phyloP scores from a whole-genome alignment of 2,888 invertebrate genomes.

The Adelphocoris suturalis region DNA sequence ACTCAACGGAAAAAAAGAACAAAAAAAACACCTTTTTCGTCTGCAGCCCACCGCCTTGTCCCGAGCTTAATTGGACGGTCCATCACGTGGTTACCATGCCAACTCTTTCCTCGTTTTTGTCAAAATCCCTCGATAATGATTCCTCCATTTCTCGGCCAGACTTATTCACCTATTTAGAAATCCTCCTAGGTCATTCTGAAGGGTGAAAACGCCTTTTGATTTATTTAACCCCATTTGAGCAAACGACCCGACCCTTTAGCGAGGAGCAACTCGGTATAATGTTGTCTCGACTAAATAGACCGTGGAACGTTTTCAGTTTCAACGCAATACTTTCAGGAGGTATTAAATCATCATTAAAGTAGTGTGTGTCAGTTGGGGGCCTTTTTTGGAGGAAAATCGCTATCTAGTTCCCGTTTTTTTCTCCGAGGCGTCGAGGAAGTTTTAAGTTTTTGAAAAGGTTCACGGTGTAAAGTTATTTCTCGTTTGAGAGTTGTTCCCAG shows the following conservation, averaged over 20 bases:
- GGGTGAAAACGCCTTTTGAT: constrained; percentile 35
- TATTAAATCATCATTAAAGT: constrained; percentile 34
- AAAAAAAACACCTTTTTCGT: neutral
- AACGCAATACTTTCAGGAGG: neutral
- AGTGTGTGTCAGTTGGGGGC: neutral
- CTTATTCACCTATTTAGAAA: no score
- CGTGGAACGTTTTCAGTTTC: constrained; percentile 29
- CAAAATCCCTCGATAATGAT: neutral
- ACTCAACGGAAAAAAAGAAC: neutral
- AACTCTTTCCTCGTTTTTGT: neutral
- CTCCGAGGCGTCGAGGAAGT: neutral
- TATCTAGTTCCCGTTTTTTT: neutral
- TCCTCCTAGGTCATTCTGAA: neutral
- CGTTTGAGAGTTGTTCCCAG: neutral
- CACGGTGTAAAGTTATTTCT: constrained; percentile 13
- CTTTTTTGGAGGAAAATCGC: constrained; percentile 34
- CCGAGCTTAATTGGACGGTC: constrained; percentile 14
- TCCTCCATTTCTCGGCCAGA: neutral
- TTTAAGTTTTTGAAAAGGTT: neutral
- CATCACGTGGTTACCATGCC: neutral
- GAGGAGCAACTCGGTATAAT: neutral
- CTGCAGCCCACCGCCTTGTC: neutral
- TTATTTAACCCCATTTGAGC: constrained; percentile 1
- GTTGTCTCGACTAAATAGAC: constrained; percentile 8
- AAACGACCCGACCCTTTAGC: neutral